A percentile compares a stretch with the other conserved stretches of the same genome.
phyloP scores from a whole-genome alignment of 1,140 invertebrate species.

The Brachionus paranguensis region DNA sequence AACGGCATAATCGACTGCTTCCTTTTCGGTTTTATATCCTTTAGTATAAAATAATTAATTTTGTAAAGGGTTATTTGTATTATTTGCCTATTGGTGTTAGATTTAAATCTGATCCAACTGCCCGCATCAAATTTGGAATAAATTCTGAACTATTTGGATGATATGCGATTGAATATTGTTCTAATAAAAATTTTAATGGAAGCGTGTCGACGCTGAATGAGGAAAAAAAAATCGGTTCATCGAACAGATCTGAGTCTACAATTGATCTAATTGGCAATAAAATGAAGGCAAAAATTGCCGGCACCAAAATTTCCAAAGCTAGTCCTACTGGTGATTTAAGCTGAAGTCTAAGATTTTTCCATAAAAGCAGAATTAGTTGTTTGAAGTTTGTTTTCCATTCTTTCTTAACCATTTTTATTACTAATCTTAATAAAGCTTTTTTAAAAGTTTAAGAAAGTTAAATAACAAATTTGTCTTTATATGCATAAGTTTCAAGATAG shows the following conservation, averaged over 20 bases:
- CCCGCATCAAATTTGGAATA: constrained; percentile 44
- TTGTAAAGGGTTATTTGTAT: not conserved
- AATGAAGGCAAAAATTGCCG: constrained; percentile 48
- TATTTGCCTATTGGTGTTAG: not conserved
- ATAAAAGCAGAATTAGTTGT: constrained; percentile 44
- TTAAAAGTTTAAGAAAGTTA: not conserved
- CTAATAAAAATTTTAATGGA: constrained; percentile 33
- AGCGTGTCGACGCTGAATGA: constrained; percentile 43
- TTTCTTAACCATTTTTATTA: not conserved
- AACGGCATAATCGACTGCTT: not conserved
- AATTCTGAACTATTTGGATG: constrained; percentile 41
- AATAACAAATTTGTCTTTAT: not conserved
- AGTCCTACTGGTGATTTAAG: constrained; percentile 46
- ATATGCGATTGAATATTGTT: constrained; percentile 37
- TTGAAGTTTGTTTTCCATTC: not conserved
- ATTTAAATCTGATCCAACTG: constrained; percentile 39
- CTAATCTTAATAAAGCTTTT: not conserved
- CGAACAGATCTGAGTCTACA: constrained; percentile 43
- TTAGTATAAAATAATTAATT: not conserved
- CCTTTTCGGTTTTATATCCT: constrained; percentile 25
- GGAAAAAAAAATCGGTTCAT: constrained; percentile 44
- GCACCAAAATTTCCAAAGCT: constrained; percentile 47
- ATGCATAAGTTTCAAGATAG: not conserved
- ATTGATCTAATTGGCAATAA: constrained; percentile 47
- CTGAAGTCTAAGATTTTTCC: constrained; percentile 52